Conservation (phyloP, 2,113 vertebrate species). For the Lampris megalopsis region DNA sequence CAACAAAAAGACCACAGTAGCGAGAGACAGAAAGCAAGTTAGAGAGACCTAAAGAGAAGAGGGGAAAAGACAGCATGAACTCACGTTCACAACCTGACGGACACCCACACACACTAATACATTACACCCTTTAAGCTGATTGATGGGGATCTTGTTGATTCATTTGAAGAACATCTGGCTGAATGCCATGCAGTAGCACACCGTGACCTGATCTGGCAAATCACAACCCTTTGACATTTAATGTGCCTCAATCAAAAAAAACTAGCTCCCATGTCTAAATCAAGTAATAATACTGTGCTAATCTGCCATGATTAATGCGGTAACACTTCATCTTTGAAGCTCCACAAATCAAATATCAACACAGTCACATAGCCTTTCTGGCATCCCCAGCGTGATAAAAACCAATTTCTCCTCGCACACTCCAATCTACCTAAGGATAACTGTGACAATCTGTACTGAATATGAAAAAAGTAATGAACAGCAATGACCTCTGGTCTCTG, state of each 20-base stretch:
- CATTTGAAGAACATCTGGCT: neutral
- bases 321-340: neutral
- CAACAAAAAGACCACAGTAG: neutral
- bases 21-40: neutral
- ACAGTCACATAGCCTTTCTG: neutral
- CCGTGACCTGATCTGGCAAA: neutral
- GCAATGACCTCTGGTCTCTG: neutral
- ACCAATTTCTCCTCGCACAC: neutral
- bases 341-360: neutral
- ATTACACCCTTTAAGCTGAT: neutral
- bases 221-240: neutral
- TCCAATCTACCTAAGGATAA: neutral
- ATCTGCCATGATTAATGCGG: neutral
- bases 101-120: constrained; percentile 11
- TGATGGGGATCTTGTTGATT: neutral
- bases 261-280: neutral
- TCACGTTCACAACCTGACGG: constrained; percentile 12
- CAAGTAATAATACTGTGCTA: neutral
- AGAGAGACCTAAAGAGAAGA: neutral
- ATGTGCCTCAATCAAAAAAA: neutral
- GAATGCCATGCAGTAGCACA: constrained; percentile 4
- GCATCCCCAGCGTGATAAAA: neutral
- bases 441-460: neutral
- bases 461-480: neutral
- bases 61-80: neutral